phyloP scores from a whole-genome alignment of 2,113 vertebrate genomes.

The Anolis carolinensis region DNA sequence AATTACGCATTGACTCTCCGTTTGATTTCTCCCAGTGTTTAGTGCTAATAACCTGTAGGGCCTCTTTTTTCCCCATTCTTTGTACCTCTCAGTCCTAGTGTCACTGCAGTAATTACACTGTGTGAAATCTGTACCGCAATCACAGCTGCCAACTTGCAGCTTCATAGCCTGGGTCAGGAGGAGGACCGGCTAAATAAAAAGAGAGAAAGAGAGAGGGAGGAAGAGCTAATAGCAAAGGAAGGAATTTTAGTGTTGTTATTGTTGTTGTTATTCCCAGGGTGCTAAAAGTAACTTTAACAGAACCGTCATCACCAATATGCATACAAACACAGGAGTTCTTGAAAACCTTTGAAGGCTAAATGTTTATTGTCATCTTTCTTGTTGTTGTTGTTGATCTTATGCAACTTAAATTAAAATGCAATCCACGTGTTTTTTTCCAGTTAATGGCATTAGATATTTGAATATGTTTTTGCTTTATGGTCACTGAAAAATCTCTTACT shows the following conservation, averaged over 20 bases:
- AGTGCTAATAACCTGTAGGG: constrained; percentile 97
- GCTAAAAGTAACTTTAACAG: constrained; percentile 75
- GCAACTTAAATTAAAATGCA: constrained; percentile 55
- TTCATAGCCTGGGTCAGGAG: constrained; percentile 82
- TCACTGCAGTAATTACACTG: constrained; percentile 94
- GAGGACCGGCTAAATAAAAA: constrained; percentile 71
- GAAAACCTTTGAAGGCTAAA: constrained; percentile 44
- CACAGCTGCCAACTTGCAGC: constrained; percentile 91
- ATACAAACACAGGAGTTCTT: constrained; percentile 71
- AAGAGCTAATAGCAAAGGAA: constrained; percentile 70
- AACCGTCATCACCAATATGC: constrained; percentile 66
- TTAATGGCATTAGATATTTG: constrained; percentile 36
- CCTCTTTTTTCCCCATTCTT: constrained; percentile 81
- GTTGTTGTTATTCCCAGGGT: constrained; percentile 55
- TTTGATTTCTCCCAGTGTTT: constrained; percentile 93
- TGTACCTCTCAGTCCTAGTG: constrained; percentile 89
- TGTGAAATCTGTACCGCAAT: constrained; percentile 95
- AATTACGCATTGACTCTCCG: constrained; percentile 91
- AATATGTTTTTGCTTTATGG: constrained; percentile 27
- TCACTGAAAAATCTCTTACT: constrained; percentile 7
- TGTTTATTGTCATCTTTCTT: constrained; percentile 46
- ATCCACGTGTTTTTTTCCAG: constrained; percentile 29
- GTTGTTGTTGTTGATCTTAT: constrained; percentile 14
- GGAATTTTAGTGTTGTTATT: constrained; percentile 22
- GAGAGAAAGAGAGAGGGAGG: constrained; percentile 2